A percentile compares a stretch with the other conserved stretches of the same genome.
Conservation (phyloP, 92 coral and sea anemone species). For the Epizoanthus stellaris region DNA sequence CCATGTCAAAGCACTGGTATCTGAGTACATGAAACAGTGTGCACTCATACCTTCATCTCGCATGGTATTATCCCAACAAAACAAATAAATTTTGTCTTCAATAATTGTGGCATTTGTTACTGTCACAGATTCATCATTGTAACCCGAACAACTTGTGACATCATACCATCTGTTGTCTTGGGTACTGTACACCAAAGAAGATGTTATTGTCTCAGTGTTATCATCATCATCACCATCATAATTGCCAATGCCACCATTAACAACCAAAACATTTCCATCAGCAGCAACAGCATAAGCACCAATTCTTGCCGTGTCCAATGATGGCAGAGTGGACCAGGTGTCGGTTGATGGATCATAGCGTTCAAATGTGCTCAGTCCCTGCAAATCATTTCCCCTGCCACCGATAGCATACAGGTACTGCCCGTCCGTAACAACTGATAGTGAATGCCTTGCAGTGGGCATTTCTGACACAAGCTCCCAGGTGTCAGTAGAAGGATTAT, state of each 20-base stretch:
- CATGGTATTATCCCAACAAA: background rate
- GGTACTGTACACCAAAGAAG: background rate
- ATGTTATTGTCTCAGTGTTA: too few relatives aligned
- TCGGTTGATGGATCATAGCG: background rate
- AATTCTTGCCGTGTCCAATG: background rate
- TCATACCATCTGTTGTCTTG: constrained; percentile 7
- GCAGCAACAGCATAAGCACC: background rate
- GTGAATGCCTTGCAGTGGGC: background rate
- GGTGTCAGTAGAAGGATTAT: background rate
- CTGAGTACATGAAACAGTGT: too few relatives aligned
- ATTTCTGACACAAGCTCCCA: background rate
- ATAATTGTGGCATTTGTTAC: background rate
- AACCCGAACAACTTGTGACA: background rate
- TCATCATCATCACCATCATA: background rate
- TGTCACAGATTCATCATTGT: background rate
- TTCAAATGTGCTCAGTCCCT: background rate
- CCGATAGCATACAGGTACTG: background rate
- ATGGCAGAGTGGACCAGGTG: background rate
- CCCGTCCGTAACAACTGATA: background rate
- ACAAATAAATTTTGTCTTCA: constrained; percentile 5
- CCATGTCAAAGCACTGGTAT: too few relatives aligned
- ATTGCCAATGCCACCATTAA: background rate
- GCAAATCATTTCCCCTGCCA: background rate
- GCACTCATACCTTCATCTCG: too few relatives aligned
- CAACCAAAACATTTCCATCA: background rate